phyloP scores from a whole-genome alignment of 2,797 vertebrate genomes.

The Aythya fuligula region DNA sequence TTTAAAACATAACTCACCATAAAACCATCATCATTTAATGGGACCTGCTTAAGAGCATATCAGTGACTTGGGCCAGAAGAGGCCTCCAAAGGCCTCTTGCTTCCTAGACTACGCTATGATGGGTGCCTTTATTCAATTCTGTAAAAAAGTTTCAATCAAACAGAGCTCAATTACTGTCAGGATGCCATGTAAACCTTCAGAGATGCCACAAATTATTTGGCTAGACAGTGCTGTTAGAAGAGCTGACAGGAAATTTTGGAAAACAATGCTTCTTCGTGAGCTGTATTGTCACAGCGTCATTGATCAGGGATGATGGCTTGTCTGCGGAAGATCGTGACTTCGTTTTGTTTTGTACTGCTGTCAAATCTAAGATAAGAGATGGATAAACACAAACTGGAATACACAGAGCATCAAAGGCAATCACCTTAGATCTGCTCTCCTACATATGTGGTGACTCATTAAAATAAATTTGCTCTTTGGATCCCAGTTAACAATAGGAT shows the following conservation, averaged over 20 bases:
- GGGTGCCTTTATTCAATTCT: neutral
- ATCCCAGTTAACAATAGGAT: neutral
- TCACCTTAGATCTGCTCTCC: neutral
- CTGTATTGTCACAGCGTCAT: neutral
- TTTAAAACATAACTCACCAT: neutral
- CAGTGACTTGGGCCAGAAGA: neutral
- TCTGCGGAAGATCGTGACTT: neutral
- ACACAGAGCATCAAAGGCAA: constrained; percentile 9
- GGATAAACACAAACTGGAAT: constrained; percentile 28
- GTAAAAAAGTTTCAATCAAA: neutral
- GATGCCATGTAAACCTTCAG: neutral
- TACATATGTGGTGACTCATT: neutral
- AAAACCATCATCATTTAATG: neutral
- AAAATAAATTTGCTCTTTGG: neutral
- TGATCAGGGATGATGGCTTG: accelerated
- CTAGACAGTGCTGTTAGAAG: neutral
- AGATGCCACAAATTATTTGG: constrained; percentile 26
- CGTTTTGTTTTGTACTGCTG: constrained; percentile 22
- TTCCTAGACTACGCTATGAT: neutral
- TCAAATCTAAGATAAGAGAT: constrained; percentile 26
- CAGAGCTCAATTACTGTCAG: neutral
- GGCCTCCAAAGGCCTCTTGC: neutral
- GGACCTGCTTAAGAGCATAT: neutral
- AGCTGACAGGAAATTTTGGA: constrained; percentile 3
- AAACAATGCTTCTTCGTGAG: neutral